Evolutionary conservation across 2,113 vertebrate species (phyloP).

Genomic region (Acrocephalus kingi): DNA sequence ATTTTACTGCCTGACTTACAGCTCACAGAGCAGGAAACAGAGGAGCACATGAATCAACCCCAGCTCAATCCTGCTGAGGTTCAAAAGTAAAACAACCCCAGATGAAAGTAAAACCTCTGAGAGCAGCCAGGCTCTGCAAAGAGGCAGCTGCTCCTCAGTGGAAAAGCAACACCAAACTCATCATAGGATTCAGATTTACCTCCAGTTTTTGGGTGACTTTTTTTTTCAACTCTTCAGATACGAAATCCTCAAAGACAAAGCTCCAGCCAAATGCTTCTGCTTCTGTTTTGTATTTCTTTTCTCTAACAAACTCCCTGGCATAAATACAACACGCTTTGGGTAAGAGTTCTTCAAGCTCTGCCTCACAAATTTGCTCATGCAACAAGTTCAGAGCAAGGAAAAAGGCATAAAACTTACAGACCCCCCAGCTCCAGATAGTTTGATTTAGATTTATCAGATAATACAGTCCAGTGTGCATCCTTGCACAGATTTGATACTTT

Average conservation of each 20-base stretch:
- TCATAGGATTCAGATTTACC: slow-evolving; percentile 73
- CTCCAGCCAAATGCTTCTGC: slow-evolving; percentile 94
- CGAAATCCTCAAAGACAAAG: slow-evolving; percentile 97
- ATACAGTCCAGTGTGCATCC: neutral
- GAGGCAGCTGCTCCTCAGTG: neutral
- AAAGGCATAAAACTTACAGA: neutral
- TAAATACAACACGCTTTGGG: neutral
- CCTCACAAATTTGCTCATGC: rapidly evolving
- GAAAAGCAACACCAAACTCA: neutral
- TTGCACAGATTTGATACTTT: neutral
- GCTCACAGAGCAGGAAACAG: neutral
- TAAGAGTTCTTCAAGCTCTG: neutral
- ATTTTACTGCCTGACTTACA: neutral
- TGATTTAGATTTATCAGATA: neutral
- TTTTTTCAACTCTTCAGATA: slow-evolving; percentile 85
- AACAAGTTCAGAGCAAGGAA: neutral
- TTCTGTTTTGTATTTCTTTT: slow-evolving; percentile 90
- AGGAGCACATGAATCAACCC: neutral
- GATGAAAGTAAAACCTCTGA: neutral
- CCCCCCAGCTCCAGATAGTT: neutral
- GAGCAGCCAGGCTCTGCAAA: neutral
- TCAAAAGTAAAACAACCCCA: neutral
- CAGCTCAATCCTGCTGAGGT: neutral
- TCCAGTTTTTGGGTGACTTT: slow-evolving; percentile 87
- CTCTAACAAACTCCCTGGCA: slow-evolving; percentile 88